These are phyloP conservation scores for Drosophila borborema DNA, from an alignment of 2,888 invertebrate species.

Conservation along the genomic window DNA sequence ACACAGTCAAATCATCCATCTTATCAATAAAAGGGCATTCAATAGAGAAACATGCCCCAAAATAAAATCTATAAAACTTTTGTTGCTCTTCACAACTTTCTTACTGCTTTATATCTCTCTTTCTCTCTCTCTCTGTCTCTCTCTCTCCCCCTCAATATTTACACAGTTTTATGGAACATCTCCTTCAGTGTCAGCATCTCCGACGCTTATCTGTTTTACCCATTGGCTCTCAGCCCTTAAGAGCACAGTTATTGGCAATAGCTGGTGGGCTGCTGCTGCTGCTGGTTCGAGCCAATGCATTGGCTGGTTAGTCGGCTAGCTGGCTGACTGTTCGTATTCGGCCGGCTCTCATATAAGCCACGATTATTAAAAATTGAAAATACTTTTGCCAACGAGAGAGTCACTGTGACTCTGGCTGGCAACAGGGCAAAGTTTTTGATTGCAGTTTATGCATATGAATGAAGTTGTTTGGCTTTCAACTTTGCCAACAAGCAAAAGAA, in stretches of 20 bases:
- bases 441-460: constrained; percentile 77
- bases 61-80: constrained; percentile 24
- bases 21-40: constrained; percentile 25
- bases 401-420: constrained; percentile 9
- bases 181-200: constrained; percentile 21
- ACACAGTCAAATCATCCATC: background rate
- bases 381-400: constrained; percentile 47
- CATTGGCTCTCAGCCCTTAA: constrained; percentile 16
- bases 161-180: constrained; percentile 41
- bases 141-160: constrained; percentile 25
- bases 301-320: constrained; percentile 12
- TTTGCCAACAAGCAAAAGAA: constrained; percentile 51
- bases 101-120: background rate
- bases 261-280: background rate
- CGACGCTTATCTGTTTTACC: constrained; percentile 35
- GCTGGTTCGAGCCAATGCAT: background rate
- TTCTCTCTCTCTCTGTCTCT: background rate
- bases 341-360: constrained; percentile 51
- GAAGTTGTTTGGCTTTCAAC: constrained; percentile 69
- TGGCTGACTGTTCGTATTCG: constrained; percentile 1
- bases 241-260: constrained; percentile 43
- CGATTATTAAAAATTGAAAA: constrained; percentile 76
- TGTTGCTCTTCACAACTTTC: constrained; percentile 16
- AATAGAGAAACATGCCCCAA: background rate
- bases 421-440: constrained; percentile 54